These are phyloP conservation scores for Pegoplata infirma DNA, from an alignment of 2,888 invertebrate species.

Conservation along the genomic window DNA sequence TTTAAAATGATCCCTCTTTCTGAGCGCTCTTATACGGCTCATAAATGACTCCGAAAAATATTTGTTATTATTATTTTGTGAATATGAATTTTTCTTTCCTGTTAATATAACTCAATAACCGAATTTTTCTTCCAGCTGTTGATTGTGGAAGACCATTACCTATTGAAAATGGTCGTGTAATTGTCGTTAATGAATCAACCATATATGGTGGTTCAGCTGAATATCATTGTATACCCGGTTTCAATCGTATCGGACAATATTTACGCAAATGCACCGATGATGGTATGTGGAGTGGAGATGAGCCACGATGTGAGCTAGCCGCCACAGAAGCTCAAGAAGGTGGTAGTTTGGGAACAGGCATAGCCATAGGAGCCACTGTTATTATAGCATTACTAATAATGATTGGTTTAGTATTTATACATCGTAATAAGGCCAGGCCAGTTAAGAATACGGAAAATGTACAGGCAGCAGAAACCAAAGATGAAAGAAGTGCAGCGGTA, in stretches of 20 bases:
- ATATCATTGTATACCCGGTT: constrained; percentile 93
- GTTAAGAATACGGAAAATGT: constrained; percentile 94
- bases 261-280: constrained; percentile 90
- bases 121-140: constrained; percentile 86
- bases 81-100: too few species aligned
- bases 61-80: too few species aligned
- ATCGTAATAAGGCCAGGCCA: constrained; percentile 90
- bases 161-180: constrained; percentile 91
- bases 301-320: constrained; percentile 88
- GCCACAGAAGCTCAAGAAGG: constrained; percentile 85
- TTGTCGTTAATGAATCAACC: constrained; percentile 90
- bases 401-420: constrained; percentile 88
- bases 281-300: constrained; percentile 92
- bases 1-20: too few species aligned
- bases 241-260: constrained; percentile 89
- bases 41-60: too few species aligned
- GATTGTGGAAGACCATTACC: constrained; percentile 89
- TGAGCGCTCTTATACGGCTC: too few species aligned
- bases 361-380: constrained; percentile 90
- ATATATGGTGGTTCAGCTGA: constrained; percentile 91
- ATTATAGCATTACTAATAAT: constrained; percentile 88
- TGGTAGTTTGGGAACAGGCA: constrained; percentile 86
- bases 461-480: constrained; percentile 90
- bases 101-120: too few species aligned
- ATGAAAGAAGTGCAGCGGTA: constrained; percentile 91